These are phyloP conservation scores for Trissolcus japonicus DNA, from an alignment of 2,888 invertebrate genomes.

Conservation along the genomic window DNA sequence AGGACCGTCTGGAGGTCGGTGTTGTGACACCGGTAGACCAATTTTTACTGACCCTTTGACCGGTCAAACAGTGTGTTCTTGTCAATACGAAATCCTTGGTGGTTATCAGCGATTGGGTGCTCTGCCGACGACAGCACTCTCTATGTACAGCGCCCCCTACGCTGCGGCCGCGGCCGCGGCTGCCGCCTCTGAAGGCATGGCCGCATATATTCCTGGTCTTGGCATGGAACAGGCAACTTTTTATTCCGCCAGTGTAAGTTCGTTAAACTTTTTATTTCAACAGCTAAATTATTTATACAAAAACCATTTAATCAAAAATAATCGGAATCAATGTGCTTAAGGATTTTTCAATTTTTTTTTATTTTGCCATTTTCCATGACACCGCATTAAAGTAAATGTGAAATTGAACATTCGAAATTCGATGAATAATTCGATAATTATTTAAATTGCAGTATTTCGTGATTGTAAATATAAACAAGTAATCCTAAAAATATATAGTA, in stretches of 20 bases:
- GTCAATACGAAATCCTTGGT: slow-evolving; percentile 90
- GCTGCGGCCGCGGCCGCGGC: slow-evolving; percentile 79
- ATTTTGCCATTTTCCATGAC: too few species aligned
- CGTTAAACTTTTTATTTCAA: too few species aligned
- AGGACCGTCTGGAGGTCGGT: slow-evolving; percentile 77
- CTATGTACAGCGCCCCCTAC: slow-evolving; percentile 89
- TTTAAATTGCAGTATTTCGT: too few species aligned
- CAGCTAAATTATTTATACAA: too few species aligned
- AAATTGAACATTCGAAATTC: too few species aligned
- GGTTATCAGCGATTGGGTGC: slow-evolving; percentile 88
- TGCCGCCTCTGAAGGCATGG: slow-evolving; percentile 82
- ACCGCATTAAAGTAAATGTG: too few species aligned
- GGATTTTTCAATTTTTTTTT: too few species aligned
- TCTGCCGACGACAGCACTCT: slow-evolving; percentile 82
- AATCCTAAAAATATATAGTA: too few species aligned
- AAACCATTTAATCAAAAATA: too few species aligned
- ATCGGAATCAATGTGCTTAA: too few species aligned
- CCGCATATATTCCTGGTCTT: slow-evolving; percentile 89
- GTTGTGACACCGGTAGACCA: slow-evolving; percentile 94
- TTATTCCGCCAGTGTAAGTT: slow-evolving; percentile 89
- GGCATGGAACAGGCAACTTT: slow-evolving; percentile 91
- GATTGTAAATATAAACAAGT: too few species aligned
- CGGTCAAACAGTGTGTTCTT: slow-evolving; percentile 92
- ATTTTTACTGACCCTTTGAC: slow-evolving; percentile 93
- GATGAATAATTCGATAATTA: too few species aligned